Conservation (phyloP, 2,113 vertebrate species). For the Alosa alosa region DNA sequence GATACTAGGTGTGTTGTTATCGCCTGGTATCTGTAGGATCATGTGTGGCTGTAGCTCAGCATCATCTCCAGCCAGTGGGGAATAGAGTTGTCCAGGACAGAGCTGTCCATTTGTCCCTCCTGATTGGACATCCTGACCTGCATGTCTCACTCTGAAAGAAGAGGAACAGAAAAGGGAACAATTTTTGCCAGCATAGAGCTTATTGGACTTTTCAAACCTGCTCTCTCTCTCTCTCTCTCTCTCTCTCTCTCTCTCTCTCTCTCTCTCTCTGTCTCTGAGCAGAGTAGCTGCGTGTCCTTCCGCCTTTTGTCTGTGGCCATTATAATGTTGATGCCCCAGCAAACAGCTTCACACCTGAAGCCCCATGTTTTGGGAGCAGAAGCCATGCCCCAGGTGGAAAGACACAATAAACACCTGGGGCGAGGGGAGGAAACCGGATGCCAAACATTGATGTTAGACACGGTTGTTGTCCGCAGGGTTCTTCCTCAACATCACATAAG, state of each 20-base stretch:
- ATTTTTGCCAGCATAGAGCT: too few relatives aligned
- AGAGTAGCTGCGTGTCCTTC: not conserved
- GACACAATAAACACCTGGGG: not conserved
- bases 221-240: too few relatives aligned
- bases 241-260: not conserved
- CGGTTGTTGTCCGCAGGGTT: not conserved
- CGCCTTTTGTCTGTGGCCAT: not conserved
- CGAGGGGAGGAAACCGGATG: not conserved
- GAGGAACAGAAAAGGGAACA: too few relatives aligned
- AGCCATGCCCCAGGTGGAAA: not conserved
- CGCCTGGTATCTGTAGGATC: too few relatives aligned
- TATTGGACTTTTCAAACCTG: too few relatives aligned
- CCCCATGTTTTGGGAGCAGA: not conserved
- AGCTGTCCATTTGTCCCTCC: too few relatives aligned
- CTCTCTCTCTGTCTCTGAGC: not conserved
- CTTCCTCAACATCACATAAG: not conserved
- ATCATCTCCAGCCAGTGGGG: too few relatives aligned
- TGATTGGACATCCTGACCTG: too few relatives aligned
- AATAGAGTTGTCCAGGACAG: too few relatives aligned
- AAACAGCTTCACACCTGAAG: slow-evolving; percentile 3
- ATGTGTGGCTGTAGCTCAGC: too few relatives aligned
- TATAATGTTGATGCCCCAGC: not conserved
- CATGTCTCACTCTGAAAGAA: too few relatives aligned
- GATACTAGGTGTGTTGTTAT: too few relatives aligned
- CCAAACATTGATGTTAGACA: not conserved